These are phyloP conservation scores for Sciurus vulgaris DNA, from an alignment of 2,797 vertebrate species.

Conservation along the genomic window DNA sequence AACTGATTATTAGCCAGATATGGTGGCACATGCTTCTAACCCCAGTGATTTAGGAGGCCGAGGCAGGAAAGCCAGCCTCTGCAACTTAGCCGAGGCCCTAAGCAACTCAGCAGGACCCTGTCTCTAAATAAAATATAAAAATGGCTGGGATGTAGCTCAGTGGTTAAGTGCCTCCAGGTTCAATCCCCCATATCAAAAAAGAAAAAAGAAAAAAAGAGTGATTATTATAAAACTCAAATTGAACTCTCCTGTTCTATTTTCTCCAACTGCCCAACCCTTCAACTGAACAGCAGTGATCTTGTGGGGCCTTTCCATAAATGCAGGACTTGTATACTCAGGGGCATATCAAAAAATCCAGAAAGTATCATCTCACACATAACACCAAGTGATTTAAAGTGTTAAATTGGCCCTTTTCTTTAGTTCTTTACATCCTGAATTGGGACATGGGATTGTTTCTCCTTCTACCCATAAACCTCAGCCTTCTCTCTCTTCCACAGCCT, in stretches of 20 bases:
- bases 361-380: not conserved
- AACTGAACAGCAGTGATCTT: not conserved
- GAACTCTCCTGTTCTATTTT: not conserved
- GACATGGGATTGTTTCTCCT: constrained; percentile 20
- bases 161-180: too few species aligned
- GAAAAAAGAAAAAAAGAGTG: too few species aligned
- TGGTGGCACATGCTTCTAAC: not conserved
- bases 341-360: not conserved
- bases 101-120: not conserved
- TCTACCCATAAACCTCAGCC: constrained; percentile 33
- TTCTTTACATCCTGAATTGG: constrained; percentile 49
- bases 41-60: not conserved
- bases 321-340: not conserved
- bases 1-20: not conserved
- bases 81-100: not conserved
- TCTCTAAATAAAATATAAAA: not conserved
- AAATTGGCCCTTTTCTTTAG: constrained; percentile 47
- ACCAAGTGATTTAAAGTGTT: constrained; percentile 1
- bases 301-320: constrained; percentile 11
- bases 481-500: constrained; percentile 67
- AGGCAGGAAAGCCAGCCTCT: not conserved
- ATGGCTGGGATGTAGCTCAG: not conserved
- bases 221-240: not conserved
- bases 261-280: not conserved
- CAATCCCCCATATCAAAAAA: not conserved